Percentiles rank a stretch among this genome's conserved stretches.
phyloP scores from a whole-genome alignment of 23 tunicate genomes.

The Halocynthia aurantium region DNA sequence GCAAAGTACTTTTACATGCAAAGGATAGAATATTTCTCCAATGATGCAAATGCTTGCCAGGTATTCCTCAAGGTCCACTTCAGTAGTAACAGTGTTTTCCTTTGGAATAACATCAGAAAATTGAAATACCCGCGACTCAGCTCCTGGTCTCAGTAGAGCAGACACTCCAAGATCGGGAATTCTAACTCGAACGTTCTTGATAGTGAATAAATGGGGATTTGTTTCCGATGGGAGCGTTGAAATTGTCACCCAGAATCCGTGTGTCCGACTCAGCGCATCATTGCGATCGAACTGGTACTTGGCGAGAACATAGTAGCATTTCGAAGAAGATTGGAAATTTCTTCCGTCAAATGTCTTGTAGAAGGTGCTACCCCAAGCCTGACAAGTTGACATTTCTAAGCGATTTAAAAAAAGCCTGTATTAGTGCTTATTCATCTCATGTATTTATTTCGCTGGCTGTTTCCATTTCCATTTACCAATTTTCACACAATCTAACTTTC shows the following conservation, averaged over 20 bases:
- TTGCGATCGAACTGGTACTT: constrained; percentile 9
- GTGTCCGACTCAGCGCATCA: neutral
- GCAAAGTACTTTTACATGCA: too few relatives aligned
- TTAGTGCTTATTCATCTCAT: neutral
- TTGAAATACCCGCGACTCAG: constrained; percentile 7
- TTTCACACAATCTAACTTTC: constrained; percentile 27
- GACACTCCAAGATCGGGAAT: constrained; percentile 6
- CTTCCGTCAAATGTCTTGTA: constrained; percentile 31
- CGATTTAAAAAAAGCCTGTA: neutral
- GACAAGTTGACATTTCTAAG: constrained; percentile 33
- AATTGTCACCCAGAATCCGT: neutral
- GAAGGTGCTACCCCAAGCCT: constrained; percentile 41
- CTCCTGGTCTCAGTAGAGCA: neutral
- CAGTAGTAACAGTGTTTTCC: too few relatives aligned
- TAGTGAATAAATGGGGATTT: neutral
- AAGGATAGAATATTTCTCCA: too few relatives aligned
- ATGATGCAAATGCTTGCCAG: too few relatives aligned
- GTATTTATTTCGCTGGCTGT: too few relatives aligned
- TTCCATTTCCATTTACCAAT: constrained; percentile 25
- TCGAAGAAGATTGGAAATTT: constrained; percentile 12
- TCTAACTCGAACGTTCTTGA: constrained; percentile 19
- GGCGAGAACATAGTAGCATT: constrained; percentile 1
- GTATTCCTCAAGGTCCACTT: too few relatives aligned
- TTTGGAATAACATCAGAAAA: too few relatives aligned
- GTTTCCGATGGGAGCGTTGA: neutral